These are phyloP conservation scores for Sebastes glaucus DNA, from an alignment of 2,797 vertebrate species.

Conservation along the genomic window DNA sequence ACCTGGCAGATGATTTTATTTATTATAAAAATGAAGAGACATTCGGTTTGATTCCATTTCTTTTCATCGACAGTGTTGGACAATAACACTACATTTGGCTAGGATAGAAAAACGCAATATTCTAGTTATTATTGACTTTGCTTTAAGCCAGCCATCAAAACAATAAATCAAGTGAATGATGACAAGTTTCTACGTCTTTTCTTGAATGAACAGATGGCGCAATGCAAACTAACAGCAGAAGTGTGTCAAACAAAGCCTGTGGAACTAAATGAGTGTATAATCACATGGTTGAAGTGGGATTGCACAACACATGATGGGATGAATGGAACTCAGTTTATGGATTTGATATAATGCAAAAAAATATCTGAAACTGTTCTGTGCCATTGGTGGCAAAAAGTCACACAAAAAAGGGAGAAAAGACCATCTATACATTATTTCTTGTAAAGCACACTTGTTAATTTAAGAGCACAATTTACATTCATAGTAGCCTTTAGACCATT, in stretches of 20 bases:
- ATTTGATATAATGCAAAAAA: constrained; percentile 42
- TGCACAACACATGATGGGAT: not conserved
- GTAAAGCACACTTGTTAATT: constrained; percentile 44
- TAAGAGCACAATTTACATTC: constrained; percentile 55
- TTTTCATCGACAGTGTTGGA: constrained; percentile 18
- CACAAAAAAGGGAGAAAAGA: constrained; percentile 8
- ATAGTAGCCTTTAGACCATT: constrained; percentile 28
- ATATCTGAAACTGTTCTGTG: constrained; percentile 18
- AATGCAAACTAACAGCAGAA: constrained; percentile 19
- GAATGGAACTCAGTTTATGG: constrained; percentile 28
- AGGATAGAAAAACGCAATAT: not conserved
- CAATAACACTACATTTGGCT: constrained; percentile 8
- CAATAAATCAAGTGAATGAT: constrained; percentile 3
- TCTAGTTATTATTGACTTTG: not conserved
- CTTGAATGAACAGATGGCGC: not conserved
- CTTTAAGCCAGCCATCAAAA: constrained; percentile 8
- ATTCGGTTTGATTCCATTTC: constrained; percentile 58
- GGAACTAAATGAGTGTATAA: not conserved
- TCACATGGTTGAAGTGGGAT: constrained; percentile 20
- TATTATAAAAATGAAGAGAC: constrained; percentile 22
- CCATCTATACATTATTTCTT: constrained; percentile 22
- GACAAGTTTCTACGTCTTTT: constrained; percentile 7
- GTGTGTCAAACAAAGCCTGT: constrained; percentile 7
- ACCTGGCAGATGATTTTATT: constrained; percentile 1
- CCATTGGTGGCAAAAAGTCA: not conserved